Conservation (phyloP, 1,140 invertebrate species). For the Drosophila malerkotliana region DNA sequence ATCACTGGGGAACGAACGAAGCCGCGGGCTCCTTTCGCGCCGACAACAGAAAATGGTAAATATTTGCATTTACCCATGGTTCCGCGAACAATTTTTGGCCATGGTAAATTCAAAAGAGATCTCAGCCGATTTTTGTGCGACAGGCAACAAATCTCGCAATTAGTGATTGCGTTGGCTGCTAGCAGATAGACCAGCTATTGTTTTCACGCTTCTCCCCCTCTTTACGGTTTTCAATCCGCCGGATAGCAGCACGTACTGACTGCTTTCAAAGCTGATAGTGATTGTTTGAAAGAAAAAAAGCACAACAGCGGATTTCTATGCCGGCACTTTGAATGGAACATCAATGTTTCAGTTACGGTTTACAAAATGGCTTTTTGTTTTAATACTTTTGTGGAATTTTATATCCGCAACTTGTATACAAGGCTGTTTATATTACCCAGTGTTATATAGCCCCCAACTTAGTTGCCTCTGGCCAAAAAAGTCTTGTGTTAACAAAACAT, state of each 20-base stretch:
- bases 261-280: background rate
- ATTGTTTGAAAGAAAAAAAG: background rate
- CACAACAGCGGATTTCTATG: conserved; percentile 2
- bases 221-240: conserved; percentile 10
- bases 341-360: background rate
- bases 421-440: no score
- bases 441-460: no score
- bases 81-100: conserved; percentile 5
- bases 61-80: conserved; percentile 64
- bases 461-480: background rate
- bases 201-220: conserved; percentile 10
- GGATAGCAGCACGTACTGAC: conserved; percentile 21
- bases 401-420: background rate
- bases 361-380: background rate
- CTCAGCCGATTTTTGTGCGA: conserved; percentile 24
- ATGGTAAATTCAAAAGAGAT: conserved; percentile 41
- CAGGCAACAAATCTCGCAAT: conserved; percentile 44
- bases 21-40: background rate
- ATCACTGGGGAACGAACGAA: conserved; percentile 46
- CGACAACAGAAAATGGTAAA: conserved; percentile 46
- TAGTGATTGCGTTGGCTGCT: conserved; percentile 29
- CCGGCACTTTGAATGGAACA: background rate
- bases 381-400: background rate
- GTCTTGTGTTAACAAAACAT: background rate
- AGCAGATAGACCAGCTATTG: conserved; percentile 12